Evolutionary conservation across 2,888 invertebrate genomes (phyloP), one percentile per base, ranked within the genome.

Genomic region (Eudemis profundana): DNA sequence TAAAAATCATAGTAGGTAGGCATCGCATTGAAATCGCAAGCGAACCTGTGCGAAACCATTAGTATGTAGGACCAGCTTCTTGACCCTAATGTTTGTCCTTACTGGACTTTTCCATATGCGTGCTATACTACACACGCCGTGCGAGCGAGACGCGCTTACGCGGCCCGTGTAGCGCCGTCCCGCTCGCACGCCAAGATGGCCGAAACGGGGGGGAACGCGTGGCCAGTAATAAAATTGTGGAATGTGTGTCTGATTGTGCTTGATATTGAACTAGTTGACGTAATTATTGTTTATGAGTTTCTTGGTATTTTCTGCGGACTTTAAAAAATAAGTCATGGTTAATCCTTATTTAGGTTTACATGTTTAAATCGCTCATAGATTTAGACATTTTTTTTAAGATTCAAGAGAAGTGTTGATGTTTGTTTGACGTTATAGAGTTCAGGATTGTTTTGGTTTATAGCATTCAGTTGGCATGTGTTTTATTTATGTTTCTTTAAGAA

Each of bases 61-160:
- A 61, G 40, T 61, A 50, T 61, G 50, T 50, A 50, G 29, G 50
- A 47, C 44, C 53, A 42, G 21, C 71, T 19, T 59, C 71, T 71
- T 71, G 71, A 71, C 71, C 71, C 66, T 67, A 68, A 67, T 71
- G 27, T 15, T 36, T 56, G 71, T 70, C 70, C 71, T 71, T 68
- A 68, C 61, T 57, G 61, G 65, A 47, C 27, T 23, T 29, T 61
- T 63, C 68, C 69, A 71, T 71, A 63, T 67, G 68, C 57, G 68
- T n/a, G 19, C 40, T 4, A n/a, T 17, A 56, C 27, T 3, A 15
- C 44, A 44, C 5, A 33, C 14, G 21, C 21, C 3, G 46, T 15
- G 50, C 10, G 50, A 61, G 27, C 23, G 29, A 14, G 50, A 61
- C 29, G 29, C 14, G 19, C 19, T 21, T 29, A 40, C 21, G 14